These are phyloP conservation scores for Sceliomorpha sp. DNA, from an alignment of 2,888 invertebrate species.

Conservation along the genomic window DNA sequence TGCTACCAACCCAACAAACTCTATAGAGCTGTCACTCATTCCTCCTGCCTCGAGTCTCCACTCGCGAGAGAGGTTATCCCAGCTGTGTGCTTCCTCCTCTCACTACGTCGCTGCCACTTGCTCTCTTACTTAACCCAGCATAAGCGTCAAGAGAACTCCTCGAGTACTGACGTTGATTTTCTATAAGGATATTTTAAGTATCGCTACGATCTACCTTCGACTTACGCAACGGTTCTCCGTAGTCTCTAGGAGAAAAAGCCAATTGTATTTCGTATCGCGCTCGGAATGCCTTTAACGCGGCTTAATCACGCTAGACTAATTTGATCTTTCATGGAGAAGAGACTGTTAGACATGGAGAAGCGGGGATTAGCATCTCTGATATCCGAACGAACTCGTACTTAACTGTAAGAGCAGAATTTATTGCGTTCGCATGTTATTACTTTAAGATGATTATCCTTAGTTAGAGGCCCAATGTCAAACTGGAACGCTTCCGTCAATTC, in stretches of 20 bases:
- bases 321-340: constrained; percentile 10
- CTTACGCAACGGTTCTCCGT: constrained; percentile 46
- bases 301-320: constrained; percentile 24
- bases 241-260: constrained; percentile 14
- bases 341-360: constrained; percentile 5
- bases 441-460: no score
- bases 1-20: constrained; percentile 74
- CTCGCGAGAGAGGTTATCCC: constrained; percentile 63
- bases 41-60: constrained; percentile 60
- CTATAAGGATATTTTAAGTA: constrained; percentile 65
- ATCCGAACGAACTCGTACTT: no score
- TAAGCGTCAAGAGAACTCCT: constrained; percentile 48
- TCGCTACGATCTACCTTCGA: constrained; percentile 48
- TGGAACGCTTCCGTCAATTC: no score
- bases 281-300: constrained; percentile 15
- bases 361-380: background rate
- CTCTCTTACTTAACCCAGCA: constrained; percentile 36
- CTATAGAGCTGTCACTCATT: constrained; percentile 78
- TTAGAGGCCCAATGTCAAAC: no score
- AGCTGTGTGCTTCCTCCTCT: constrained; percentile 54
- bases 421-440: no score
- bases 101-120: constrained; percentile 44
- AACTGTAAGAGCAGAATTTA: no score
- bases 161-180: constrained; percentile 66
- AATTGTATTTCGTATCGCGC: constrained; percentile 14